Conservation (phyloP, 2,113 vertebrate genomes). For the Halcyon malimbica region DNA sequence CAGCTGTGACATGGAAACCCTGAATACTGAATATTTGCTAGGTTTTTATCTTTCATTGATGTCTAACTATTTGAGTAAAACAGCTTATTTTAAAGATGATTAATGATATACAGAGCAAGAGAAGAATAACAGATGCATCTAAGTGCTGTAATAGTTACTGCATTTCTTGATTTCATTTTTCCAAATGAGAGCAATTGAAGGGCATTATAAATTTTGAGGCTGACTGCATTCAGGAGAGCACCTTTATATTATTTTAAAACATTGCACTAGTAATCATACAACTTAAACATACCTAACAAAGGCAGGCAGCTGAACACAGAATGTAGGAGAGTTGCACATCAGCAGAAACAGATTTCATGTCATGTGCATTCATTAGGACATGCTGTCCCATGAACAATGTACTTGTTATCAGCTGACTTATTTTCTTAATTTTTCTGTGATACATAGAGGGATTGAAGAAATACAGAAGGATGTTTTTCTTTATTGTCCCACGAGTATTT, state of each 20-base stretch:
- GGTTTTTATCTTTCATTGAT: neutral
- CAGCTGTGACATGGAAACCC: neutral
- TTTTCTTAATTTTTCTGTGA: neutral
- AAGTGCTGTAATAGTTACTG: neutral
- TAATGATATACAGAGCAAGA: neutral
- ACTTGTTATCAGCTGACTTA: neutral
- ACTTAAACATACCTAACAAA: neutral
- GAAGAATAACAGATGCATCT: neutral
- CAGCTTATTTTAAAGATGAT: neutral
- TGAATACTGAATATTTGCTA: neutral
- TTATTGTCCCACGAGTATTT: neutral
- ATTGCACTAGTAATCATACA: neutral
- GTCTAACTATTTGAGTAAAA: neutral
- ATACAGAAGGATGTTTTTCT: neutral
- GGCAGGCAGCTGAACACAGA: neutral
- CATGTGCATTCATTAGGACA: neutral
- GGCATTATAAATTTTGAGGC: neutral
- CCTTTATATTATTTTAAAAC: neutral
- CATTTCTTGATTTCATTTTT: neutral
- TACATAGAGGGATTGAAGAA: neutral
- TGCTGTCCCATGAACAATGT: neutral
- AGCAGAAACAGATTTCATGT: neutral
- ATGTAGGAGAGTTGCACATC: neutral
- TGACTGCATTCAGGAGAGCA: neutral
- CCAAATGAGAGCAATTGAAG: neutral